These are phyloP conservation scores for Gymnorhina tibicen DNA, from an alignment of 2,113 vertebrate species.

Conservation along the genomic window DNA sequence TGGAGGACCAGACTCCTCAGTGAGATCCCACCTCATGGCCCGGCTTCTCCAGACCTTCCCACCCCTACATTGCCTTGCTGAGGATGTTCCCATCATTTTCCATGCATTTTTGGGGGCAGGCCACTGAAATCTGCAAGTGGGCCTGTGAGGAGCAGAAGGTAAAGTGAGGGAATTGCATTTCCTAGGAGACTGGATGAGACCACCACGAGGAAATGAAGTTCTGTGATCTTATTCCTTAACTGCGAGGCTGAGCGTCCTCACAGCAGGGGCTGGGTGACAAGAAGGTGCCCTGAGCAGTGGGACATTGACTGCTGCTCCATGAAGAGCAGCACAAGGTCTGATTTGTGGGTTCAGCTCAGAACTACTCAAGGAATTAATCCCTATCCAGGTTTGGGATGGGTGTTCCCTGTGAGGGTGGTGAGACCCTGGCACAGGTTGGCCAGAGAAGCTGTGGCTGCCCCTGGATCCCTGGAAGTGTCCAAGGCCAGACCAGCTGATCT, in stretches of 20 bases:
- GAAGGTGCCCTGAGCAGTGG: background rate
- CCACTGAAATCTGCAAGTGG: background rate
- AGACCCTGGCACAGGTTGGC: background rate
- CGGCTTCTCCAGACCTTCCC: background rate
- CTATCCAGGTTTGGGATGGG: background rate
- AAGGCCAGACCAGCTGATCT: fast-evolving
- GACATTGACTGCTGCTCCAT: background rate
- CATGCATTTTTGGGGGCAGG: background rate
- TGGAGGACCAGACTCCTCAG: background rate
- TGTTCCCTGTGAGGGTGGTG: background rate
- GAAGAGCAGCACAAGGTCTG: background rate
- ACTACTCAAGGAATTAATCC: background rate
- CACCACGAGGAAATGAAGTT: background rate
- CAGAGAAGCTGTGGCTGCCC: background rate
- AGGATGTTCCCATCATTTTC: background rate
- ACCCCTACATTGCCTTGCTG: background rate
- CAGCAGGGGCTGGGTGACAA: background rate
- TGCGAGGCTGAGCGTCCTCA: background rate
- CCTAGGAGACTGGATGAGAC: background rate
- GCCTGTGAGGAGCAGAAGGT: background rate
- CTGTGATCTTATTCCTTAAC: background rate
- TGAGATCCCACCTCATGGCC: background rate
- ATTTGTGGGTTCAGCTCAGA: background rate
- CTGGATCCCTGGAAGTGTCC: background rate
- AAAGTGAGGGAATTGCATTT: background rate